Percentiles rank a stretch among this genome's conserved stretches.
Evolutionary conservation across 2,888 invertebrate species (phyloP).

Genomic region (Rhaphigaster nebulosa): DNA sequence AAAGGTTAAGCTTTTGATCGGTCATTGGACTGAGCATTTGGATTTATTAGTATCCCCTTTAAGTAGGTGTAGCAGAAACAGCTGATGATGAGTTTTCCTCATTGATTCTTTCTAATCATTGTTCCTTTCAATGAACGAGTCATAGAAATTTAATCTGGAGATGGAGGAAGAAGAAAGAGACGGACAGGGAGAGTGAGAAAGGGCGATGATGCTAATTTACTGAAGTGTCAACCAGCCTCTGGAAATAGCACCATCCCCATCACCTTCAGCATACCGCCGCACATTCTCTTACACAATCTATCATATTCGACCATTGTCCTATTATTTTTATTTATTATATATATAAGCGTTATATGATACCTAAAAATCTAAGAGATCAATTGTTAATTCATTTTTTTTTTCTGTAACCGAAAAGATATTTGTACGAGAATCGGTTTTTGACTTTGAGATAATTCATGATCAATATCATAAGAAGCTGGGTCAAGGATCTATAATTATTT

Average conservation of each 20-base stretch:
- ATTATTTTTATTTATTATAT: not conserved
- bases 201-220: constrained; percentile 64
- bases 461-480: no score
- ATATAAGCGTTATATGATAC: not conserved
- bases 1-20: not conserved
- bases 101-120: not conserved
- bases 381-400: no score
- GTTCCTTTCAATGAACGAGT: not conserved
- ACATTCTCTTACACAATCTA: not conserved
- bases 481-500: no score
- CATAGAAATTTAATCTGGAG: constrained; percentile 36
- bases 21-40: no score
- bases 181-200: constrained; percentile 60
- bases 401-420: no score
- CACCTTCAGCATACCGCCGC: not conserved
- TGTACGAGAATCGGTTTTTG: no score
- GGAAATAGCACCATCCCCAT: constrained; percentile 60
- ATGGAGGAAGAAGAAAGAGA: constrained; percentile 38
- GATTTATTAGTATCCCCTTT: not conserved
- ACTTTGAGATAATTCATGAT: no score
- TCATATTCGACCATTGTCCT: not conserved
- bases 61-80: not conserved
- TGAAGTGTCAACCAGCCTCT: constrained; percentile 64
- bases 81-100: not conserved
- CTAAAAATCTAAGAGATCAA: not conserved